Percentiles rank a stretch among this genome's conserved stretches.
These are phyloP conservation scores for Liparis tanakae DNA, from an alignment of 2,797 vertebrate genomes.

Conservation along the genomic window DNA sequence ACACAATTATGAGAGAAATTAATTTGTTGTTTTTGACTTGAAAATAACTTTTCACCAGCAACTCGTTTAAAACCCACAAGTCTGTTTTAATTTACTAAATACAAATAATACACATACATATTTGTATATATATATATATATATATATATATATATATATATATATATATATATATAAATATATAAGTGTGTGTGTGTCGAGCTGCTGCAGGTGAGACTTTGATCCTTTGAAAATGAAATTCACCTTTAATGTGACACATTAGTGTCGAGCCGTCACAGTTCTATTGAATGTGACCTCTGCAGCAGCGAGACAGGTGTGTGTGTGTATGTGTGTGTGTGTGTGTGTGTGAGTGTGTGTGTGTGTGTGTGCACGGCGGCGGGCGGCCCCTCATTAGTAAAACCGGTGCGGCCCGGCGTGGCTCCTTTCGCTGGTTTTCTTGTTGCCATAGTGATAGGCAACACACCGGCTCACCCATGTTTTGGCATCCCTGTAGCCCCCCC, in stretches of 20 bases:
- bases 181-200: not conserved
- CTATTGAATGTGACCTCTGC: not conserved
- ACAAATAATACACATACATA: too few species aligned
- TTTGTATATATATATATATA: too few species aligned
- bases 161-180: too few species aligned
- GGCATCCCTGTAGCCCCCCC: constrained; percentile 56
- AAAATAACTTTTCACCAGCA: too few species aligned
- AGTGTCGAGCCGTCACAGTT: not conserved
- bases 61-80: too few species aligned
- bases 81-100: too few species aligned
- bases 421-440: constrained; percentile 74
- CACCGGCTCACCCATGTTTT: constrained; percentile 73
- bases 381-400: constrained; percentile 76
- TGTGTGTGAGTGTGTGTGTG: not conserved
- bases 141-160: too few species aligned
- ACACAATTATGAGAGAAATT: too few species aligned
- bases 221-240: not conserved
- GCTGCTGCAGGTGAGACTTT: not conserved
- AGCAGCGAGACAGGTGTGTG: not conserved
- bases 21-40: too few species aligned
- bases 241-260: not conserved
- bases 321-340: not conserved
- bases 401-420: constrained; percentile 49
- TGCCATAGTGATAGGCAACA: constrained; percentile 85
- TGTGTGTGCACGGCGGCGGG: too few species aligned